A percentile compares a stretch with the other conserved stretches of the same genome.
These are phyloP conservation scores for Heliocidaris tuberculata DNA, from an alignment of 35 echinoderm and acorn worm species.

Conservation along the genomic window DNA sequence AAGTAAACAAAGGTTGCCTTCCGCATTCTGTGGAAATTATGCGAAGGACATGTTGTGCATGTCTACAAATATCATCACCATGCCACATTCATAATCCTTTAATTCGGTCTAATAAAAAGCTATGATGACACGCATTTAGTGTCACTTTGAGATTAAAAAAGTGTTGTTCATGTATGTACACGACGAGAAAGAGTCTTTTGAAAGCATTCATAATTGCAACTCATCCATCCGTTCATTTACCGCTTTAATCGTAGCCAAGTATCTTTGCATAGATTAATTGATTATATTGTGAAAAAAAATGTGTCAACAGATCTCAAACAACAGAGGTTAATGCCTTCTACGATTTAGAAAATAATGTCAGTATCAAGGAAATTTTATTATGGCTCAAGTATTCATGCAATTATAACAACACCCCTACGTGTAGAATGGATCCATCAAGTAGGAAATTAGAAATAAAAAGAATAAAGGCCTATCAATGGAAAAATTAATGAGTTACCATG, in stretches of 20 bases:
- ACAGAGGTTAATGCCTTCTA: not conserved
- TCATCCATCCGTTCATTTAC: not conserved
- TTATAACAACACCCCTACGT: not conserved
- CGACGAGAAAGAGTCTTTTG: not conserved
- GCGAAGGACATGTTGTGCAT: too few relatives aligned
- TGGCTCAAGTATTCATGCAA: not conserved
- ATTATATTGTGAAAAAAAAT: not conserved
- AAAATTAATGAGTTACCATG: not conserved
- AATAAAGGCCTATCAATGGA: too few relatives aligned
- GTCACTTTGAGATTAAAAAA: too few relatives aligned
- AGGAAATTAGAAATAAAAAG: too few relatives aligned
- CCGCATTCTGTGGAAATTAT: too few relatives aligned
- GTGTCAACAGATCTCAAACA: not conserved
- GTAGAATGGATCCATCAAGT: constrained; percentile 15
- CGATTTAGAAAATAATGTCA: not conserved
- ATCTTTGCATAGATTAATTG: too few relatives aligned
- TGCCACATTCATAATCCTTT: too few relatives aligned
- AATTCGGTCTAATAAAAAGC: too few relatives aligned
- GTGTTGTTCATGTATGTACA: too few relatives aligned
- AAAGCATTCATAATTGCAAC: not conserved
- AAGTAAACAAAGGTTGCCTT: too few relatives aligned
- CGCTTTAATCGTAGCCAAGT: not conserved
- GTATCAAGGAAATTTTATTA: not conserved
- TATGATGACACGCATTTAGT: too few relatives aligned
- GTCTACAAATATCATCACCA: too few relatives aligned